Base-by-base conservation (phyloP, 2,113 vertebrate genomes). In the Macrotis lagotis region DNA sequence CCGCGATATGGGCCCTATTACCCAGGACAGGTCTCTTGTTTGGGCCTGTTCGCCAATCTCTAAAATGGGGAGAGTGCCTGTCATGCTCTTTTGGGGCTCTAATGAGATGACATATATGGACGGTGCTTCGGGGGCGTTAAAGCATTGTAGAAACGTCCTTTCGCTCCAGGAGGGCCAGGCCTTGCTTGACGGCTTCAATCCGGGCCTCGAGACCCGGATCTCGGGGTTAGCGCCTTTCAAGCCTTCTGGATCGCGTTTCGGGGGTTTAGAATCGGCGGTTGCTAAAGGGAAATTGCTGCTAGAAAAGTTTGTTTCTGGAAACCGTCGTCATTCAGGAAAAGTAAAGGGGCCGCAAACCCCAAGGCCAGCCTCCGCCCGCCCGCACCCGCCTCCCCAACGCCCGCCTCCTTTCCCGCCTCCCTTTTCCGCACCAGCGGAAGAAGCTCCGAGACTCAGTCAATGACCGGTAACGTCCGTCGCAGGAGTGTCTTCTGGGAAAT, bases 401-500 rank as follows among this genome's bases (percentile, higher is more conserved):
- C 51, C 9, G 88, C 90, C 28, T 44, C 92, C 1, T 0, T 25
- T 7, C 1, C 0, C 3, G 22, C 2, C 0, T 10, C 16, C 0
- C 1, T 16, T 11, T 24, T 14, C 1, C 0, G 31, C 14, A 3
- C 0, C 0, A 10, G 48, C 44, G 6, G 89, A 51, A 83, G 92
- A 31, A 48, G 24, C 8, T 22, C 24, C 1, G 1, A 2, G 48
- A 49, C 10, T 11, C 59, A 0, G 16, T 5, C 12, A 44, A 2
- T 1, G 12, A 19, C 44, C 26, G 6, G 59, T 90, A 98, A 98
- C 97, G 55, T 88, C 94, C 49, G 0, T 47, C 3, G 0, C 8
- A 7, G 3, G 26, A 59, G 28, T 0, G 44, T 0, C 50, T 49
- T 31, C 12, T 66, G 98, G 98, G 97, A 97, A 48, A 0, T 95